A percentile compares a stretch with the other conserved stretches of the same genome.
These are phyloP conservation scores for Lasioglossum albipes DNA, from an alignment of 1,140 invertebrate genomes.

Conservation along the genomic window DNA sequence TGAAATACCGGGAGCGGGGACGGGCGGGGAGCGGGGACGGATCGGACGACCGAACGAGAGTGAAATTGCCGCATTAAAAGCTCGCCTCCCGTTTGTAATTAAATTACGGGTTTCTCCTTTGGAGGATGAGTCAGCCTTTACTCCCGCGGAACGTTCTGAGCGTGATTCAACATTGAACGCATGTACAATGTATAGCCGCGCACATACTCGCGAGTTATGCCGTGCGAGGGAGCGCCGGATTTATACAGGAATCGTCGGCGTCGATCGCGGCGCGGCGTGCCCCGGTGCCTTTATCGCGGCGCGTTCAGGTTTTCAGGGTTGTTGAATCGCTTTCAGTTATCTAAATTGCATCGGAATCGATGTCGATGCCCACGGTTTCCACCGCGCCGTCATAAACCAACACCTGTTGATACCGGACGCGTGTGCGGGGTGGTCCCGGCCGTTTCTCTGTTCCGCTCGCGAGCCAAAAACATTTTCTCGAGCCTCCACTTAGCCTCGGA, in stretches of 20 bases:
- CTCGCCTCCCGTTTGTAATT: background rate
- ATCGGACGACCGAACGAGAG: background rate
- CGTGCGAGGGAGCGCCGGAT: constrained; percentile 54
- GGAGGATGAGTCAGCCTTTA: constrained; percentile 7
- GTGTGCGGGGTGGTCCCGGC: constrained; percentile 61
- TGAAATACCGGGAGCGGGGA: background rate
- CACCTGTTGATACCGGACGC: constrained; percentile 72
- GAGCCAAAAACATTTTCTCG: background rate
- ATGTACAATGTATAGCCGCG: background rate
- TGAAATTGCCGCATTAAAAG: constrained; percentile 12
- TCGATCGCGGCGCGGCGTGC: background rate
- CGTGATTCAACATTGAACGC: constrained; percentile 9
- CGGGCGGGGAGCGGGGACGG: too few relatives aligned
- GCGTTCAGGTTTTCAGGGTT: constrained; percentile 69
- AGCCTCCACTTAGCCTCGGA: background rate
- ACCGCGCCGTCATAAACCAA: constrained; percentile 75
- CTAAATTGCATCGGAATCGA: constrained; percentile 80
- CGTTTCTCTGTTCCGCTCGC: background rate
- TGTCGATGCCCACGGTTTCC: constrained; percentile 75
- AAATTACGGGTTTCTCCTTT: background rate
- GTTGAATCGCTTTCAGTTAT: constrained; percentile 77
- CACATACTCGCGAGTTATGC: constrained; percentile 46
- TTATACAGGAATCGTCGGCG: constrained; percentile 40
- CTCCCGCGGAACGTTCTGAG: constrained; percentile 16
- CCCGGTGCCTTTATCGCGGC: constrained; percentile 61